These are phyloP conservation scores for Daphoenositta chrysoptera DNA, from an alignment of 2,113 vertebrate species.

Conservation along the genomic window DNA sequence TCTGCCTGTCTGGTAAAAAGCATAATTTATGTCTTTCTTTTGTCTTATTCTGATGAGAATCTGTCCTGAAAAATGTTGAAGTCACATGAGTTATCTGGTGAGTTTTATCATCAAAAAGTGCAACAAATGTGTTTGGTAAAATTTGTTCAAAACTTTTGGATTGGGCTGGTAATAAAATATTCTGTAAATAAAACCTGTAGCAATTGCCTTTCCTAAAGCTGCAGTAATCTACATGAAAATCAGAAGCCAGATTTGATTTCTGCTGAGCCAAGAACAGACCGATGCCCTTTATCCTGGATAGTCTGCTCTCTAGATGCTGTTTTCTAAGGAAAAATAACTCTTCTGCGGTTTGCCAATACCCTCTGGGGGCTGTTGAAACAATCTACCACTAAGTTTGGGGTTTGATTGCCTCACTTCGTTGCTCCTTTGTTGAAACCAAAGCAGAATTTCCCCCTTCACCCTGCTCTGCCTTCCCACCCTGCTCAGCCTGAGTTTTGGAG, in stretches of 20 bases:
- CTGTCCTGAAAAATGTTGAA: not conserved
- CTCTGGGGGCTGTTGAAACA: constrained; percentile 12
- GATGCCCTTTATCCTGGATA: constrained; percentile 29
- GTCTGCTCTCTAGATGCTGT: not conserved
- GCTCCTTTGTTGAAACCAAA: not conserved
- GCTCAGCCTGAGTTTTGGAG: not conserved
- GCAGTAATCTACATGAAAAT: not conserved
- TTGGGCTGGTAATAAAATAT: not conserved
- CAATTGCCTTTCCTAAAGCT: not conserved
- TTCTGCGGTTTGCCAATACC: constrained; percentile 7
- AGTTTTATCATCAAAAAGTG: not conserved
- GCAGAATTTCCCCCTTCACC: not conserved
- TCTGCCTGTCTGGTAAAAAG: not conserved
- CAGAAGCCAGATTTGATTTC: not conserved
- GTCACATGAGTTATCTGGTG: not conserved
- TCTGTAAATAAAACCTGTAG: not conserved
- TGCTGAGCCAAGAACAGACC: not conserved
- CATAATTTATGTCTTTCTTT: not conserved
- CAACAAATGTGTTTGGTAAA: not conserved
- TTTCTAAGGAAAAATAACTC: constrained; percentile 37
- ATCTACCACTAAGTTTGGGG: not conserved
- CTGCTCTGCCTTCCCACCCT: fast-evolving
- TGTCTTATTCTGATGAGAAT: not conserved
- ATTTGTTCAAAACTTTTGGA: not conserved
- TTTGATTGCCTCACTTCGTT: constrained; percentile 41